These are phyloP conservation scores for Melanotaenia trifasciata DNA, from an alignment of 2,797 vertebrate genomes.

Conservation along the genomic window DNA sequence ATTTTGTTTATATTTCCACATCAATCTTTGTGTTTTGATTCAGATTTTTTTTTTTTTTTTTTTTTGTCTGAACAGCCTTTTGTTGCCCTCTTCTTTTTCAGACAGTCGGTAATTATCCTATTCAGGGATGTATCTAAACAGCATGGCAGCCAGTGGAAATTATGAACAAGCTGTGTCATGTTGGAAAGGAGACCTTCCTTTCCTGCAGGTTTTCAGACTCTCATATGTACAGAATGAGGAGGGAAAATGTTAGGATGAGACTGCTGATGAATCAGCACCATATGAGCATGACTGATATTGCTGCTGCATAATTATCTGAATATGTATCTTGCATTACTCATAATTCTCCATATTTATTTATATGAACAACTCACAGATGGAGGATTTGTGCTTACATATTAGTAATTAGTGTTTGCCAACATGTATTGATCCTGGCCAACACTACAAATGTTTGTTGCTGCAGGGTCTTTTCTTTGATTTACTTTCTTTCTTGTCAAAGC, in stretches of 20 bases:
- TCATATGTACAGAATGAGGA: conserved; percentile 16
- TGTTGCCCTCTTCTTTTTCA: conserved; percentile 42
- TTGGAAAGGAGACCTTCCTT: conserved; percentile 37
- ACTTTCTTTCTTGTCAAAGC: conserved; percentile 25
- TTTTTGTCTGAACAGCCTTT: conserved; percentile 42
- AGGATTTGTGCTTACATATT: too few species aligned
- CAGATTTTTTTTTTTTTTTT: neutral
- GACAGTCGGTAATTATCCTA: conserved; percentile 61
- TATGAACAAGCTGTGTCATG: conserved; percentile 44
- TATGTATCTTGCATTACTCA: neutral
- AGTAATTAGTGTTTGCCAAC: neutral
- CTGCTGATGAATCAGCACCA: conserved; percentile 20
- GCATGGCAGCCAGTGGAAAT: conserved; percentile 52
- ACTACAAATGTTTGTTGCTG: neutral
- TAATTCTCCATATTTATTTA: neutral
- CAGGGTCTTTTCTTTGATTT: conserved; percentile 2
- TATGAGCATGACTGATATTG: conserved; percentile 18
- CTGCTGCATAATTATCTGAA: neutral
- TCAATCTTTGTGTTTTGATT: conserved; percentile 26
- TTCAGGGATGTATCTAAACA: conserved; percentile 61
- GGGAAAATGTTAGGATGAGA: conserved; percentile 19
- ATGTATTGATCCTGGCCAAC: conserved; percentile 2
- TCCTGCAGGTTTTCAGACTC: conserved; percentile 26
- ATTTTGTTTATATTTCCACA: conserved; percentile 27
- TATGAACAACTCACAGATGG: neutral